phyloP scores from a whole-genome alignment of 1,140 invertebrate species.

The Medauroidea extradentata region DNA sequence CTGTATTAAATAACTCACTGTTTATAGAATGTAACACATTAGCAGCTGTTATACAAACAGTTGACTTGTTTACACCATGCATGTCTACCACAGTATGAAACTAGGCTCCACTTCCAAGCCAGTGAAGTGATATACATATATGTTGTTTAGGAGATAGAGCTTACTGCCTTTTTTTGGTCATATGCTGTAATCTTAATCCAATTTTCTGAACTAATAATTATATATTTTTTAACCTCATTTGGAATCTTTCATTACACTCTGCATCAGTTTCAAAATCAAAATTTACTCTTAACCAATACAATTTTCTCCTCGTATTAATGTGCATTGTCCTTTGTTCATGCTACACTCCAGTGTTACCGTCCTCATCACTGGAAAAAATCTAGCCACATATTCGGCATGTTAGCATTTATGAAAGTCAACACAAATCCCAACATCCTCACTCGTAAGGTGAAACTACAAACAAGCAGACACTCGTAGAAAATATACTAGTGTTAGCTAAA shows the following conservation, averaged over 20 bases:
- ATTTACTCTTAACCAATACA: too few relatives aligned
- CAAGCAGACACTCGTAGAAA: too few relatives aligned
- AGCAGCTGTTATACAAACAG: slow-evolving; percentile 19
- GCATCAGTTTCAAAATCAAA: too few relatives aligned
- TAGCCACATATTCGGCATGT: too few relatives aligned
- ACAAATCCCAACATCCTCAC: too few relatives aligned
- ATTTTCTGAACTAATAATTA: slow-evolving; percentile 8
- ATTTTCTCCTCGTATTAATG: too few relatives aligned
- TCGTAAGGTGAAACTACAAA: too few relatives aligned
- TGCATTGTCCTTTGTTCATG: too few relatives aligned
- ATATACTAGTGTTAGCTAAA: too few relatives aligned
- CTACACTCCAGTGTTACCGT: too few relatives aligned
- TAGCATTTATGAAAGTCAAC: too few relatives aligned
- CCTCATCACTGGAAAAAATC: too few relatives aligned
- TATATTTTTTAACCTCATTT: slow-evolving; percentile 1
- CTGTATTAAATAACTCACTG: slow-evolving; percentile 16
- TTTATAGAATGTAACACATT: slow-evolving; percentile 17
- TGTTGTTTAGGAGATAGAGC: slow-evolving; percentile 20
- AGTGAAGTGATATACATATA: not conserved
- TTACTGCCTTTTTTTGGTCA: slow-evolving; percentile 12
- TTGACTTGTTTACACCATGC: slow-evolving; percentile 26
- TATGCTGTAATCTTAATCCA: slow-evolving; percentile 11
- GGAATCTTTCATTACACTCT: slow-evolving; percentile 1
- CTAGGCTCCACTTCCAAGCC: not conserved
- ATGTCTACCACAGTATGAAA: slow-evolving; percentile 20